These are phyloP conservation scores for Marcusenius ussheri DNA, from an alignment of 2,113 vertebrate genomes.

Conservation along the genomic window DNA sequence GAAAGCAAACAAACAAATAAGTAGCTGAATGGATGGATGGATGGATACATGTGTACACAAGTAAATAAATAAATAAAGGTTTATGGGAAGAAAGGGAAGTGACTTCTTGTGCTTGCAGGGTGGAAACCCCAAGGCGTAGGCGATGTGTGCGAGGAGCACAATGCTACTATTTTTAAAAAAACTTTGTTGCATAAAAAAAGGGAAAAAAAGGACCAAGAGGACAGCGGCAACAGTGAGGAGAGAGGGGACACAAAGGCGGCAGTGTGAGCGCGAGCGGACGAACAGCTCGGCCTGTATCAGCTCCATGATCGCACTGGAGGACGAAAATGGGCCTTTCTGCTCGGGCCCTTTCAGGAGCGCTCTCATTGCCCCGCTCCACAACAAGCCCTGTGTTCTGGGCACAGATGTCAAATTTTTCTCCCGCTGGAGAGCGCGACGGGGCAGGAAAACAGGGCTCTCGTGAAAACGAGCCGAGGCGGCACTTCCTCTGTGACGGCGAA, in stretches of 20 bases:
- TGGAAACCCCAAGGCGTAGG: constrained; percentile 33
- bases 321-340: constrained; percentile 9
- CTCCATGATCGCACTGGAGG: constrained; percentile 27
- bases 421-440: constrained; percentile 21
- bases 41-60: neutral
- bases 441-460: constrained; percentile 33
- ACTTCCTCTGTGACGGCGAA: neutral
- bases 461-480: constrained; percentile 30
- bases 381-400: constrained; percentile 25
- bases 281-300: constrained; percentile 34
- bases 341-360: constrained; percentile 15
- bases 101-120: constrained; percentile 41
- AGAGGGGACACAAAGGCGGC: constrained; percentile 45
- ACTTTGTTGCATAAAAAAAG: constrained; percentile 20
- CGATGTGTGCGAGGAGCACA: constrained; percentile 41
- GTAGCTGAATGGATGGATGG: neutral
- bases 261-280: constrained; percentile 47
- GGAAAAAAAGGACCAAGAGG: neutral
- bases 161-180: constrained; percentile 58
- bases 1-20: constrained; percentile 8
- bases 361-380: constrained; percentile 24
- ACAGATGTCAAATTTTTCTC: constrained; percentile 3
- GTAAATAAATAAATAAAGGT: neutral
- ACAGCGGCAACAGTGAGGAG: constrained; percentile 20
- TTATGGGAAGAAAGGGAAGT: constrained; percentile 23